These are phyloP conservation scores for Drusus annulatus DNA, from an alignment of 1,140 invertebrate genomes.

Conservation along the genomic window DNA sequence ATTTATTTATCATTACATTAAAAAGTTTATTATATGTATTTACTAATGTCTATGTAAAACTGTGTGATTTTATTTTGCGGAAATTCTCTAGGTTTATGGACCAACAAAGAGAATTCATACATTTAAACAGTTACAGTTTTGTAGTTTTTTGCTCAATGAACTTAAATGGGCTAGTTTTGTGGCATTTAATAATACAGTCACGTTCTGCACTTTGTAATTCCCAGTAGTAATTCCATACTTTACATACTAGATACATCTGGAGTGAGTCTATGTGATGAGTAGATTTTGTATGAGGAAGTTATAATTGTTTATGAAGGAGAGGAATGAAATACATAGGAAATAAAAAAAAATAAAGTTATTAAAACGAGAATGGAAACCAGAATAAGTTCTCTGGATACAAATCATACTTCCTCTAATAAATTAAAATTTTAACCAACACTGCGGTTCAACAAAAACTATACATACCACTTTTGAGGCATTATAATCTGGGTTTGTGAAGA, in stretches of 20 bases:
- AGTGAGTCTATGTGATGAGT: neutral
- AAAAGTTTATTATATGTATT: neutral
- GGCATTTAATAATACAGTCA: neutral
- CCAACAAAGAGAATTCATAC: slow-evolving; percentile 50
- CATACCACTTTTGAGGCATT: too few species aligned
- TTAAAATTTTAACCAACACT: too few species aligned
- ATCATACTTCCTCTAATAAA: too few species aligned
- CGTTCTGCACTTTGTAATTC: neutral
- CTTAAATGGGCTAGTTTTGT: slow-evolving; percentile 26
- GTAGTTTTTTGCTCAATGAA: slow-evolving; percentile 22
- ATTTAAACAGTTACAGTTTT: neutral
- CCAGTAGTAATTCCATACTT: neutral
- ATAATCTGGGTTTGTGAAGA: too few species aligned
- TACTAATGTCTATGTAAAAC: slow-evolving; percentile 27
- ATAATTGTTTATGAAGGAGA: neutral
- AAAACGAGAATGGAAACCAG: too few species aligned
- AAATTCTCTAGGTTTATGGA: slow-evolving; percentile 56
- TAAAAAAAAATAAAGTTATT: too few species aligned
- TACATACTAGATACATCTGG: neutral
- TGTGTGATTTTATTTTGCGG: slow-evolving; percentile 42
- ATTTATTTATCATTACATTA: slow-evolving; percentile 29
- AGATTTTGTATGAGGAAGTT: slow-evolving; percentile 27
- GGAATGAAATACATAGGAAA: neutral
- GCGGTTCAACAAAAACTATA: too few species aligned
- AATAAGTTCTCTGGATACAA: too few species aligned